Evolutionary conservation across 2,888 invertebrate species (phyloP).

Genomic region (Agrotis puta): DNA sequence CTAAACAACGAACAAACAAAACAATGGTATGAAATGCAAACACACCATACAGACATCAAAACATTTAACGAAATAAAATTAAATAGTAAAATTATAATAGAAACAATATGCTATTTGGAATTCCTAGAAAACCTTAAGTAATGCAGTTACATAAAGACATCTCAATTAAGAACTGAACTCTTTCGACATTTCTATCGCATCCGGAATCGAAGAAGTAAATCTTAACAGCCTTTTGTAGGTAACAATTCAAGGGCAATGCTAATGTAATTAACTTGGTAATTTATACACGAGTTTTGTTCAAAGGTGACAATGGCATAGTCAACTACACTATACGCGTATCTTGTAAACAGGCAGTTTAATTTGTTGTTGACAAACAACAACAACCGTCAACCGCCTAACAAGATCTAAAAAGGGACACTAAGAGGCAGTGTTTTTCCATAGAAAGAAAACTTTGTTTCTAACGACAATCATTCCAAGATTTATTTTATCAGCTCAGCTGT

Average conservation of each 20-base stretch:
- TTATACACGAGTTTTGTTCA: background rate
- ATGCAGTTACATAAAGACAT: conserved; percentile 5
- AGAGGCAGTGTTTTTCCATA: too few species aligned
- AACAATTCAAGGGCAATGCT: background rate
- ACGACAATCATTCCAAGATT: too few species aligned
- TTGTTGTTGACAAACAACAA: background rate
- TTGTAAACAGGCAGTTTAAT: too few species aligned
- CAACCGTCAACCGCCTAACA: background rate
- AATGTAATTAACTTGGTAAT: background rate
- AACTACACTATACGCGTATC: background rate
- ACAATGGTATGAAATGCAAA: too few species aligned
- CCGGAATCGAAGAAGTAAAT: background rate
- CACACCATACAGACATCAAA: too few species aligned
- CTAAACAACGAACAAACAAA: too few species aligned
- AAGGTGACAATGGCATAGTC: background rate
- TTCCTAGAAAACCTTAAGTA: background rate
- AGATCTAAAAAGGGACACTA: too few species aligned
- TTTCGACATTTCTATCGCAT: background rate
- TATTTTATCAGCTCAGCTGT: too few species aligned
- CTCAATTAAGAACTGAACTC: conserved; percentile 2
- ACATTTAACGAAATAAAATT: too few species aligned
- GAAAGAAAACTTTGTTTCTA: too few species aligned
- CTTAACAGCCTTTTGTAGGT: background rate
- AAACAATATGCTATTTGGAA: too few species aligned
- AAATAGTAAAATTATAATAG: too few species aligned